Base-by-base conservation (phyloP, 2,888 invertebrate genomes). In the Ariolimax columbianus region DNA sequence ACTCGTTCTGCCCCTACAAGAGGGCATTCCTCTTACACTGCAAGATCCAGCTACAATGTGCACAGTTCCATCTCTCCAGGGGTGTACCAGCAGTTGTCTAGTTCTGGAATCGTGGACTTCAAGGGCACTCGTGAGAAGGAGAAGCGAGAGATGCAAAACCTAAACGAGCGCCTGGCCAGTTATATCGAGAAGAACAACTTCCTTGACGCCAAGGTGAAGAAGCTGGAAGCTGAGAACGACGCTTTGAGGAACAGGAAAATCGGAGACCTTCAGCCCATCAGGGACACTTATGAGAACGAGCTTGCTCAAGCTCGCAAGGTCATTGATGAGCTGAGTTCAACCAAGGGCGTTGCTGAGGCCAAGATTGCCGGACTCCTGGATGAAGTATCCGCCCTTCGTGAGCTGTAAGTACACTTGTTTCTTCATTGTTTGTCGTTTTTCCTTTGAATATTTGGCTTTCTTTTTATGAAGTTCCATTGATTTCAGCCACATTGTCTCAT, bases 161-260 rank as follows among this genome's bases (percentile, higher is more conserved):
- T 95, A 87, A 95, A 95, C 92, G 94, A 95, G 89, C 92, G 95
- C 59, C 93, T 95, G 83, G 95, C 95, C 84, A 91, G 90, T 89
- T 95, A 95, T 92, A 95, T 95, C 89, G 95, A 95, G 92, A 94
- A 94, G 89, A 91, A 91, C 11, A 90, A 93, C 78, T 94, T 93
- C 87, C 88, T 94, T 83, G 94, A 94, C 88, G 94, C 93, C 43
- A 92, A 93, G 87, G 92, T 92, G 89, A 91, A 91, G 85, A 91
- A 91, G 51, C 88, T 94, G 68, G 90, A 90, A n/a, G 91, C 90
- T 68, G 93, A 94, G 87, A 85, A 93, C 83, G 92, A 93, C 38
- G 86, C 88, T 68, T 88, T 93, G 83, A 90, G 90, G 77, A 91
- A 90, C 82, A 85, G 89, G 83, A 91, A 92, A 88, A 90, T 89